Base-by-base conservation (phyloP, 2,888 invertebrate genomes). In the Acanthoscelides obtectus region DNA sequence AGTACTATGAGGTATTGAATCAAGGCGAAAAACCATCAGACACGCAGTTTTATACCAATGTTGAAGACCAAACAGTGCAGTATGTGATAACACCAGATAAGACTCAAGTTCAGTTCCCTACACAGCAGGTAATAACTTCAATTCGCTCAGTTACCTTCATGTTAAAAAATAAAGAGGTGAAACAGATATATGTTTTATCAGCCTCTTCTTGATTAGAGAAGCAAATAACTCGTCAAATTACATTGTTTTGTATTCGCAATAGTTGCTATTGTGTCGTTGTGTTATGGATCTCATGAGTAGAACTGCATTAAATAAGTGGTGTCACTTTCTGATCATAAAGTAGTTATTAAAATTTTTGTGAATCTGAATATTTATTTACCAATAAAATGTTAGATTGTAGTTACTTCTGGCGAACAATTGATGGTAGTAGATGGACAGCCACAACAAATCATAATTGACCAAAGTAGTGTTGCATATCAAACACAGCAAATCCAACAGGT, bases 1-100 rank as follows among this genome's bases (percentile, higher is more conserved):
- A 91, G 85, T 91, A 89, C 86, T 91, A 88, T 84, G 91, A 91
- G 81, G 89, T 91, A 82, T 88, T 90, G 83, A 83, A 89, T 83
- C 88, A 87, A 86, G 85, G 86, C 70, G 82, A 83, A 79, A 88
- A 87, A 83, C 86, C 86, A 81, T 86, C 88, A 74, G 81, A 88
- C 77, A 90, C 90, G 84, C 88, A 90, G 81, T 89, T 89, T 81
- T 91, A 89, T 83, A 89, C 90, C 75, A 90, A 90, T 81, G 83
- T 89, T 79, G 87, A 89, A 81, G 86, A 82, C 65, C 80, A 77
- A 68, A 81, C 82, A 22, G 82, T 85, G 64, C 83, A 83, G 73
- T 85, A 85, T 77, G 81, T 85, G 27, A 80, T 84, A 75, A 78
- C 81, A 65, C 79, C 80, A 21, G 83, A 83, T 64, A 82, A 82